Conservation (phyloP, 2,113 vertebrate species). For the Spheniscus mendiculus region DNA sequence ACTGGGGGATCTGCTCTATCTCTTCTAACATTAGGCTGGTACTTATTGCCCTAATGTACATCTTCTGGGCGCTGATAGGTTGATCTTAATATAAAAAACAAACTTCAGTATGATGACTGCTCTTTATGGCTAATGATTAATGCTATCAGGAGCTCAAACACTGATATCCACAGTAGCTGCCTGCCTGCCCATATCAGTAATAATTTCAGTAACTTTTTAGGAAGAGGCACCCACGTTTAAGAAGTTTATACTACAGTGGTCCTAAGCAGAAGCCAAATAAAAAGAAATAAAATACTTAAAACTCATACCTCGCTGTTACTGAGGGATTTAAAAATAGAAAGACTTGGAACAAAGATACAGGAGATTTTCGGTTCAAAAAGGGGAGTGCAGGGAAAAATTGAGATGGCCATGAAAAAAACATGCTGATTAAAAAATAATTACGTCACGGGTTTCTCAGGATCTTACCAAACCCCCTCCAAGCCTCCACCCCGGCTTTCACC, state of each 20-base stretch:
- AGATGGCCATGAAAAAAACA: constrained; percentile 8
- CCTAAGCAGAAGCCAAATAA: neutral
- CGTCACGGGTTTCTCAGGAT: constrained; percentile 5
- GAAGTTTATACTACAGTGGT: constrained; percentile 6
- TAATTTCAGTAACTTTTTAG: neutral
- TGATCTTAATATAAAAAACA: neutral
- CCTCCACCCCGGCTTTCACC: neutral
- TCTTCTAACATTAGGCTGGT: neutral
- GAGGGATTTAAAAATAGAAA: neutral
- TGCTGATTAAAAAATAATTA: constrained; percentile 46
- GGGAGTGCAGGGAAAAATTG: neutral
- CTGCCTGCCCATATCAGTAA: neutral
- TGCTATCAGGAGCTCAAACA: neutral
- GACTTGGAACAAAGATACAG: neutral
- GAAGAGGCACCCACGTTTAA: neutral
- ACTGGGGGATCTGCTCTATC: neutral
- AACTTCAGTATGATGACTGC: neutral
- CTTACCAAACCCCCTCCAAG: neutral
- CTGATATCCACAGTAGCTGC: neutral
- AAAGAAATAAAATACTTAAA: neutral
- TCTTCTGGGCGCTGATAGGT: neutral
- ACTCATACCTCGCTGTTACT: neutral
- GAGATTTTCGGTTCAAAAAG: neutral
- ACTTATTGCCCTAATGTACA: neutral
- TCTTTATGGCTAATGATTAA: neutral